Evolutionary conservation across 2,113 vertebrate genomes (phyloP).

Genomic region (Rousettus leschenaultii): DNA sequence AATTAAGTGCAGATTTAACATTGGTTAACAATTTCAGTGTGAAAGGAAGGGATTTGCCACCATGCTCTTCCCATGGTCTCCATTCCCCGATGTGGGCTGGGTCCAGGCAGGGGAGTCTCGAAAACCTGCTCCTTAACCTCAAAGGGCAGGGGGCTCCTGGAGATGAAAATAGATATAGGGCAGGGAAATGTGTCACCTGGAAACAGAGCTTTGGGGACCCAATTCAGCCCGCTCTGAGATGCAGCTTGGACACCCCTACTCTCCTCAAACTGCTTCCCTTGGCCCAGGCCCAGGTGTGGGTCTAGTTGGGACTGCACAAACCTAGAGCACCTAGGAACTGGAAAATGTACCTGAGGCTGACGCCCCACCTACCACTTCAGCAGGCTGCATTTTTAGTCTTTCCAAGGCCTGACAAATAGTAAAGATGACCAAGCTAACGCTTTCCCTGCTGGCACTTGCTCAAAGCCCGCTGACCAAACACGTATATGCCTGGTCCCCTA

Average conservation of each 20-base stretch:
- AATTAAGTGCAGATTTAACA: neutral
- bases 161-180: neutral
- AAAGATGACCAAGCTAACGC: neutral
- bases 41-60: neutral
- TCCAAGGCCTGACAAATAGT: neutral
- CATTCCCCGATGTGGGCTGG: too few species aligned
- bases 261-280: too few species aligned
- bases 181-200: neutral
- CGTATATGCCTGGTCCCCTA: neutral
- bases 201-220: neutral
- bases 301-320: neutral
- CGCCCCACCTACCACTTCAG: too few species aligned
- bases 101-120: neutral
- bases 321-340: neutral
- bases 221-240: neutral
- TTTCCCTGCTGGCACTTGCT: neutral
- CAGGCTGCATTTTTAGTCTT: neutral
- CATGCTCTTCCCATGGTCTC: fast-evolving
- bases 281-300: neutral
- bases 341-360: neutral
- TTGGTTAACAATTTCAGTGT: neutral
- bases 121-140: neutral
- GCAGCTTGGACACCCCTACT: too few species aligned
- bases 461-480: neutral
- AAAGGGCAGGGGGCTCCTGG: neutral